Percentiles rank a stretch among this genome's conserved stretches.
Evolutionary conservation across 2,797 vertebrate genomes (phyloP).

Genomic region (Enteromius mattozi): DNA sequence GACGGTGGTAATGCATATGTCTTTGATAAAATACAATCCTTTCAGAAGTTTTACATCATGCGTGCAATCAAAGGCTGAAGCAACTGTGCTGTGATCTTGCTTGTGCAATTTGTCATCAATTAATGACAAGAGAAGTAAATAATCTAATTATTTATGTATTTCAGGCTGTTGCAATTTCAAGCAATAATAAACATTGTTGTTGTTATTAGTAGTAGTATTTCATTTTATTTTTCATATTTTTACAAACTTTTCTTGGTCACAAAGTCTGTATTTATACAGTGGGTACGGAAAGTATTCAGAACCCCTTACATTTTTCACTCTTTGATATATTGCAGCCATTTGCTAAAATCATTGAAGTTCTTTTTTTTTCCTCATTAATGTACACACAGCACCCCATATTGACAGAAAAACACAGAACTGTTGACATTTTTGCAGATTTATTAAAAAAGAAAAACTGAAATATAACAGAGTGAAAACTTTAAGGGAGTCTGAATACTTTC

Average conservation of each 20-base stretch:
- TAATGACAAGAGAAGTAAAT: not conserved
- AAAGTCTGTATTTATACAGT: not conserved
- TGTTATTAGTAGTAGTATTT: not conserved
- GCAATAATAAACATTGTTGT: not conserved
- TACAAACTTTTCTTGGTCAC: not conserved
- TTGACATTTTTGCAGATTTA: too few species aligned
- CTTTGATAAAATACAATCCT: slow-evolving; percentile 50
- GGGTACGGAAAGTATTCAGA: too few species aligned
- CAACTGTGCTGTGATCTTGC: not conserved
- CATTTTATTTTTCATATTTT: not conserved
- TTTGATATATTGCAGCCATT: too few species aligned
- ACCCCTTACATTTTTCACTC: too few species aligned
- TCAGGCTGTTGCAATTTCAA: not conserved
- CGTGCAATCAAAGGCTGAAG: not conserved
- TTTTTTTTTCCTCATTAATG: too few species aligned
- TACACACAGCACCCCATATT: too few species aligned
- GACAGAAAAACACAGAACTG: too few species aligned
- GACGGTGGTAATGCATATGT: slow-evolving; percentile 33
- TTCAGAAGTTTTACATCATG: slow-evolving; percentile 23
- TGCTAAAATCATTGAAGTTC: too few species aligned
- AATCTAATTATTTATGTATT: too few species aligned
- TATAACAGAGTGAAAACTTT: too few species aligned
- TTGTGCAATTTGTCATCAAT: not conserved
- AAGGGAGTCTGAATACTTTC: too few species aligned
- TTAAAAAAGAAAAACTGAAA: too few species aligned